Percentiles rank a stretch among this genome's conserved stretches.
phyloP scores from a whole-genome alignment of 64 coral and sea anemone species.

The Acropora tenuis region DNA sequence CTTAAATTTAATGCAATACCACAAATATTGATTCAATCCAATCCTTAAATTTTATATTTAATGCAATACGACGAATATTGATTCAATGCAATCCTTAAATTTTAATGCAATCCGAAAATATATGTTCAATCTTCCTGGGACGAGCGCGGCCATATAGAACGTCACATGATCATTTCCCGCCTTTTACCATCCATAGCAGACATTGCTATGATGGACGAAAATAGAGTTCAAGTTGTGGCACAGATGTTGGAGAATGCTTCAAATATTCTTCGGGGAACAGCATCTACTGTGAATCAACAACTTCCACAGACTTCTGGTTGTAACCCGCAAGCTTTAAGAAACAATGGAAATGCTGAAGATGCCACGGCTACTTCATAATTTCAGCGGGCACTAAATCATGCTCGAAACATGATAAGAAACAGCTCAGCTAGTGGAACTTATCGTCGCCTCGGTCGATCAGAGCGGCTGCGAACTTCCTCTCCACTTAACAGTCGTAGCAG shows the following conservation, averaged over 20 bases:
- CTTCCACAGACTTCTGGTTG: constrained; percentile 8
- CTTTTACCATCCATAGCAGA: constrained; percentile 1
- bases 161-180: constrained; percentile 7
- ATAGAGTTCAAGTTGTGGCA: constrained; percentile 32
- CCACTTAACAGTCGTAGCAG: not conserved
- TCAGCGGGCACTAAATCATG: constrained; percentile 39
- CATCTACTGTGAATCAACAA: constrained; percentile 23
- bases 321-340: not conserved
- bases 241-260: constrained; percentile 47
- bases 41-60: no score
- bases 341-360: constrained; percentile 29
- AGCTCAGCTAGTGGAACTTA: constrained; percentile 40
- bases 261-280: constrained; percentile 27
- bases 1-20: no score
- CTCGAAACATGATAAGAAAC: constrained; percentile 40
- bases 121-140: no score
- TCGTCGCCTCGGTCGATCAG: constrained; percentile 40
- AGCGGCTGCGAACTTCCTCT: constrained; percentile 60
- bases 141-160: not conserved
- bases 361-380: constrained; percentile 28
- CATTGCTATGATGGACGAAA: constrained; percentile 18
- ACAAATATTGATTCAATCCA: no score
- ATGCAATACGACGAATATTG: no score
- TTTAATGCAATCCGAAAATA: not conserved
- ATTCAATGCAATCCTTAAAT: no score